Conservation (phyloP, 2,113 vertebrate genomes). For the Stigmatopora nigra region DNA sequence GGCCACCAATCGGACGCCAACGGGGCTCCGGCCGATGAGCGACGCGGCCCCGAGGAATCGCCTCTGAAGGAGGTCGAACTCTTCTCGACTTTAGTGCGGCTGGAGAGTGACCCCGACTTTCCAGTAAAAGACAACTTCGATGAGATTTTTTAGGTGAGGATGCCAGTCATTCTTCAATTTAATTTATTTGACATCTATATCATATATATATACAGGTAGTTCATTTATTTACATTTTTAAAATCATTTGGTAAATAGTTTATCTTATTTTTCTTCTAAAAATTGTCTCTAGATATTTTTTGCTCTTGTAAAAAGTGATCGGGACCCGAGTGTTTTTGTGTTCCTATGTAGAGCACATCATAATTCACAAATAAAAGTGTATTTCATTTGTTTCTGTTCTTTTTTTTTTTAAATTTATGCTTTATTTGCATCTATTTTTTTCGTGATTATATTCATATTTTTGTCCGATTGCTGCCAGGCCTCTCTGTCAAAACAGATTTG, state of each 20-base stretch:
- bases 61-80: slow-evolving; percentile 23
- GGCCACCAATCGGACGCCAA: not conserved
- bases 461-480: too few relatives aligned
- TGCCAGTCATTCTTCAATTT: slow-evolving; percentile 11
- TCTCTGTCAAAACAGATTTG: too few relatives aligned
- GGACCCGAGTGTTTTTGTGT: not conserved
- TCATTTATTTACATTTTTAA: not conserved
- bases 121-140: slow-evolving; percentile 29
- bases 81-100: slow-evolving; percentile 21
- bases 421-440: not conserved
- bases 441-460: not conserved
- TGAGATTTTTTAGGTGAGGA: slow-evolving; percentile 43
- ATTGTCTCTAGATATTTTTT: too few relatives aligned
- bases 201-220: not conserved
- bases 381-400: not conserved
- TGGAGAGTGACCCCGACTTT: slow-evolving; percentile 57
- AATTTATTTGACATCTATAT: too few relatives aligned
- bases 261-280: too few relatives aligned
- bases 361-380: not conserved
- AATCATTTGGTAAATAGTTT: too few relatives aligned
- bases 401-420: not conserved
- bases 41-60: slow-evolving; percentile 17
- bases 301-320: too few relatives aligned
- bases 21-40: not conserved
- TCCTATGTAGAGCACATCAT: not conserved